Evolutionary conservation across 2,888 invertebrate species (phyloP), one percentile per base, ranked within the genome.

Genomic region (Eledone cirrhosa): DNA sequence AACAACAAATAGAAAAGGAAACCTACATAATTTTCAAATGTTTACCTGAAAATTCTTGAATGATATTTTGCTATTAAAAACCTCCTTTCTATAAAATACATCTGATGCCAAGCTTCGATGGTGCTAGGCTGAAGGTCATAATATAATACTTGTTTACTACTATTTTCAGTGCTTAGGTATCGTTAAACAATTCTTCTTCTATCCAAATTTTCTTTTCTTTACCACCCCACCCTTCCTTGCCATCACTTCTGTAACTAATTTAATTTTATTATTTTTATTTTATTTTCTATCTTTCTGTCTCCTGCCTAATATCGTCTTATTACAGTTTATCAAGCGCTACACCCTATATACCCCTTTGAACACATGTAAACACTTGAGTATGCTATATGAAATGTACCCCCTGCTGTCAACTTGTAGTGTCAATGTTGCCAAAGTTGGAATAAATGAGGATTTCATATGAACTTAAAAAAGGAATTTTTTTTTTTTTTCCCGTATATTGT

Each of bases 401-500:
- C 41, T 5, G 33, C 69, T 72, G 22, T 72, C 41, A 72, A 41
- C 41, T 3, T 72, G 33, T 72, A 33, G 72, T 41, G 41, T 72
- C 72, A 13, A 16, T 69, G 69, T 31, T n/a, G 19, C 33, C 69
- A 69, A 22, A 69, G 33, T 69, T 69, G 69, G 31, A 69, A 19
- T 33, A 33, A 27, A 63, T 24, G 63, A 27, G 63, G 63, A n/a
- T 69, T 31, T n/a, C 8, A 41, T 27, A 33, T 24, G 11, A 41
- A 31, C 29, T 72, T 41, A 72, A 13, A 14, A n/a, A 24, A 41
- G n/a, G 27, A 24, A 63, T 24, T 27, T 3, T 11, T 22, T 14
- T 41, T 33, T 27, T 63, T 27, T 63, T 13, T 69, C 69, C 22
- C 41, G 41, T 41, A 41, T 41, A 41, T 41, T 41, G 41, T 41